phyloP scores from a whole-genome alignment of 1,140 invertebrate species.

The Ostrea edulis region DNA sequence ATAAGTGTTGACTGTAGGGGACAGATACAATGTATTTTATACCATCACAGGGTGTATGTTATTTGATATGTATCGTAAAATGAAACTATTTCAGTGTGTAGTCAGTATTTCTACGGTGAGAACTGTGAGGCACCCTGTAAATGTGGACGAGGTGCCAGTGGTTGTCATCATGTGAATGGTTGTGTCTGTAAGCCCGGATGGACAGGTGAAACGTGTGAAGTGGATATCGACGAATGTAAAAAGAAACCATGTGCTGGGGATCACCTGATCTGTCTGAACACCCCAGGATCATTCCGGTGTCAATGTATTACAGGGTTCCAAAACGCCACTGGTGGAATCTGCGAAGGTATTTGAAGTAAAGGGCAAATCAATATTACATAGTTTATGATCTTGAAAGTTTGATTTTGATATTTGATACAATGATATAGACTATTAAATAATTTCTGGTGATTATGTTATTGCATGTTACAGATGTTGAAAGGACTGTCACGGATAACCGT shows the following conservation, averaged over 20 bases:
- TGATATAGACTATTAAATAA: too few relatives aligned
- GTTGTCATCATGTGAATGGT: slow-evolving; percentile 85
- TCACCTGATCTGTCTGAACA: not conserved
- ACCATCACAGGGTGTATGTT: not conserved
- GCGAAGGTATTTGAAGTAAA: not conserved
- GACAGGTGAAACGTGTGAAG: slow-evolving; percentile 57
- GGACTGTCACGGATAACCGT: too few relatives aligned
- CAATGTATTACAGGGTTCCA: not conserved
- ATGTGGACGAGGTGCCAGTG: slow-evolving; percentile 13
- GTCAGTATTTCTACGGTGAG: slow-evolving; percentile 27
- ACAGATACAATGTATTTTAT: not conserved
- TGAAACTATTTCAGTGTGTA: not conserved
- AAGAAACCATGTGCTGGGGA: not conserved
- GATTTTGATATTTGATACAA: too few relatives aligned
- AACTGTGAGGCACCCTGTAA: slow-evolving; percentile 41
- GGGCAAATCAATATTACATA: too few relatives aligned
- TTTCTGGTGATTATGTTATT: too few relatives aligned
- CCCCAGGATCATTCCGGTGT: not conserved
- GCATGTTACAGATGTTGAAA: too few relatives aligned
- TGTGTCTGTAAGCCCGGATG: slow-evolving; percentile 93
- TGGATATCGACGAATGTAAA: slow-evolving; percentile 46
- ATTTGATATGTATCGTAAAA: not conserved
- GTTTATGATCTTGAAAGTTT: too few relatives aligned
- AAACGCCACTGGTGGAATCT: not conserved
- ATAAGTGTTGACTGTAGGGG: too few relatives aligned